A percentile compares a stretch with the other conserved stretches of the same genome.
phyloP scores from a whole-genome alignment of 2,797 vertebrate genomes.

The Novumbra hubbsi region DNA sequence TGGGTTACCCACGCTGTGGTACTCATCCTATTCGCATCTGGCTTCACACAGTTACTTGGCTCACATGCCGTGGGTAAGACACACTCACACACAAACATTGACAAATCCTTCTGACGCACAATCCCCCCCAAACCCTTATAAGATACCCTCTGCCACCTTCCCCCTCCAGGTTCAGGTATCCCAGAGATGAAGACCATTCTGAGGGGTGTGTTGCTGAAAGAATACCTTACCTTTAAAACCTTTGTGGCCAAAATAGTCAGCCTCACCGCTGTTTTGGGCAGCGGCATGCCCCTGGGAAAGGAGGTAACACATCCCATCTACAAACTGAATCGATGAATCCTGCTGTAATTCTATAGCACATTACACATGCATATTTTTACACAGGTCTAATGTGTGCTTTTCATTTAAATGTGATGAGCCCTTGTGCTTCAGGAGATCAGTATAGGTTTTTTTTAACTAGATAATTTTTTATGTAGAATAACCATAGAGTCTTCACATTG shows the following conservation, averaged over 20 bases:
- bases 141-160: not conserved
- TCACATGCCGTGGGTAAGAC: slow-evolving; percentile 90
- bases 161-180: slow-evolving; percentile 87
- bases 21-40: slow-evolving; percentile 95
- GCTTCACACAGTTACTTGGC: slow-evolving; percentile 93
- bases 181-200: slow-evolving; percentile 99
- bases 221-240: slow-evolving; percentile 96
- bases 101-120: not conserved
- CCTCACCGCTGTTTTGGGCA: slow-evolving; percentile 92
- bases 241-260: slow-evolving; percentile 97
- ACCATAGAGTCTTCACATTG: too few species aligned
- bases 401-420: too few species aligned
- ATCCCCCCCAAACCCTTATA: not conserved
- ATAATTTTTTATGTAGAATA: too few species aligned
- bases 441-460: too few species aligned
- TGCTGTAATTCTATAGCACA: not conserved
- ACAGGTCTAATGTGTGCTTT: not conserved
- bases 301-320: slow-evolving; percentile 77
- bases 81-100: not conserved
- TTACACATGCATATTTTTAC: not conserved
- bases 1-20: slow-evolving; percentile 94
- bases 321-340: not conserved
- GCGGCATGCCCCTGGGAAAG: slow-evolving; percentile 94
- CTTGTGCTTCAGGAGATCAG: too few species aligned
- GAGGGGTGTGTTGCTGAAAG: slow-evolving; percentile 92